Evolutionary conservation across 2,113 vertebrate genomes (phyloP).

Genomic region (Zosterops japonicus): DNA sequence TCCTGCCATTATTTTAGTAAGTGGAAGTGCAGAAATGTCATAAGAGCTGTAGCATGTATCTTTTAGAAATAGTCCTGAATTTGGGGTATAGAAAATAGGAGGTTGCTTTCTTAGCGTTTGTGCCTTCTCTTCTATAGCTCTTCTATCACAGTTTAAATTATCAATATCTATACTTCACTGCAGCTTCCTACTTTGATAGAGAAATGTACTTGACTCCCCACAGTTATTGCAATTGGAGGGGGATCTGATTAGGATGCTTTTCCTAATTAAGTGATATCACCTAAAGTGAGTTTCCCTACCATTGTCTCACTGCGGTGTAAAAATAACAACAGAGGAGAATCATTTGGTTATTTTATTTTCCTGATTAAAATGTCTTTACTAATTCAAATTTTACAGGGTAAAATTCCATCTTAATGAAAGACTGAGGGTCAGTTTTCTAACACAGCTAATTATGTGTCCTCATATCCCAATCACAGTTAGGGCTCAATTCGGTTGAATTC

Average conservation of each 20-base stretch:
- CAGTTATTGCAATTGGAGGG: constrained; percentile 79
- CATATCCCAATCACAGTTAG: constrained; percentile 39
- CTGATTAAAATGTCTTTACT: constrained; percentile 73
- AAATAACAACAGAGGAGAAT: constrained; percentile 78
- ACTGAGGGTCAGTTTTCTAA: constrained; percentile 66
- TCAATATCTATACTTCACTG: constrained; percentile 76
- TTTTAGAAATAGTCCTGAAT: background rate
- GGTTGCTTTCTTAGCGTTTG: constrained; percentile 4
- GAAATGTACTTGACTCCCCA: constrained; percentile 80
- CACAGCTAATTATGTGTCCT: constrained; percentile 57
- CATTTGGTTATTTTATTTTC: constrained; percentile 76
- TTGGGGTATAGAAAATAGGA: background rate
- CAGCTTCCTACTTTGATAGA: constrained; percentile 74
- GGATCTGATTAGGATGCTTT: constrained; percentile 81
- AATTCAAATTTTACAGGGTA: constrained; percentile 69
- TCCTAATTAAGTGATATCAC: constrained; percentile 83
- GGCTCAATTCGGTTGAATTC: constrained; percentile 8
- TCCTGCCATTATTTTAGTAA: background rate
- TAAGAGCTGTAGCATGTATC: background rate
- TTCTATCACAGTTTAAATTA: constrained; percentile 69
- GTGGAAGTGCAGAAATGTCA: background rate
- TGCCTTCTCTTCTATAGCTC: constrained; percentile 60
- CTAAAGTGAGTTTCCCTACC: constrained; percentile 79
- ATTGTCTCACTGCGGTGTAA: constrained; percentile 73
- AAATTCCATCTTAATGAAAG: constrained; percentile 71